Evolutionary conservation across 2,888 invertebrate species (phyloP).

Genomic region (Oscheius sp.): DNA sequence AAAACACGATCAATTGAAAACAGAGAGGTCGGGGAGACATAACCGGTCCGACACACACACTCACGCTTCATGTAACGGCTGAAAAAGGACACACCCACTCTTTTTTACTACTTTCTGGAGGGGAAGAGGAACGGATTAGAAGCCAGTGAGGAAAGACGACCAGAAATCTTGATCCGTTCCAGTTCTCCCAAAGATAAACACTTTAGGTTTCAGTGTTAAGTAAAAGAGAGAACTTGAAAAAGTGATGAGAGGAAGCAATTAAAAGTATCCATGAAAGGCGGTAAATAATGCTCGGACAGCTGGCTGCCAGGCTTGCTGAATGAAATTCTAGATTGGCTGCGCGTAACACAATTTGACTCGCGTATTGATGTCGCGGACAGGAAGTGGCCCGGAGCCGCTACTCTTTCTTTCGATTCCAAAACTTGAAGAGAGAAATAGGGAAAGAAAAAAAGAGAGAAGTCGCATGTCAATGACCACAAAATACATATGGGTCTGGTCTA

Average conservation of each 20-base stretch:
- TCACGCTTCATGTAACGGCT: constrained; percentile 24
- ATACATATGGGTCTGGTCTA: not conserved
- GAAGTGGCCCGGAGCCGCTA: constrained; percentile 31
- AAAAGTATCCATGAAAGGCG: not conserved
- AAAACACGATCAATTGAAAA: constrained; percentile 12
- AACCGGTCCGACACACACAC: constrained; percentile 18
- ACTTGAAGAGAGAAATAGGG: not conserved
- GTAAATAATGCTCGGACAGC: constrained; percentile 28
- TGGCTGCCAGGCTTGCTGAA: constrained; percentile 32
- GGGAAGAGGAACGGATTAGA: not conserved
- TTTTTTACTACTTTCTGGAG: not conserved
- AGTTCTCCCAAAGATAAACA: no score
- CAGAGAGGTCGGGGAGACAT: constrained; percentile 4
- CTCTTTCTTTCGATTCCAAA: not conserved
- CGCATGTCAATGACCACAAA: constrained; percentile 14
- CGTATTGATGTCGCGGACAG: constrained; percentile 32
- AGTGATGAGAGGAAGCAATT: constrained; percentile 1
- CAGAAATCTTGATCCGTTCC: not conserved
- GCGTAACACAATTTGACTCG: constrained; percentile 39
- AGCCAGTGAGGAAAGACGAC: not conserved
- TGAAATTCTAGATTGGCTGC: constrained; percentile 37
- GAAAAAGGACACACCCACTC: not conserved
- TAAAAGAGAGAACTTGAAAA: not conserved
- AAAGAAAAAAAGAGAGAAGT: not conserved
- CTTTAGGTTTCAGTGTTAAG: no score